Evolutionary conservation across 2,888 invertebrate species (phyloP).

Genomic region (Sphinx pinastri): DNA sequence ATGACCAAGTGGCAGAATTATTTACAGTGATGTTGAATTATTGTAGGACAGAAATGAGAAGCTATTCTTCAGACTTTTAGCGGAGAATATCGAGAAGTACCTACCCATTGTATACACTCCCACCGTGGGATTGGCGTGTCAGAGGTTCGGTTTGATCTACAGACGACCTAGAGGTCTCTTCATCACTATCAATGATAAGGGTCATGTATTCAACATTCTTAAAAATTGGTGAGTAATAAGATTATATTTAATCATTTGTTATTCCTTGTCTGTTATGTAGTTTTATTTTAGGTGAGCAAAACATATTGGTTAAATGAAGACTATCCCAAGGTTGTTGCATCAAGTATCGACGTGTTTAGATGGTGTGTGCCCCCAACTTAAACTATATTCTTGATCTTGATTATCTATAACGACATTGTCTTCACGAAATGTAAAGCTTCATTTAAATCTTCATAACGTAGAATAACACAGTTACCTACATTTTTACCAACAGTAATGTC

Average conservation of each 20-base stretch:
- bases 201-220: constrained; percentile 95
- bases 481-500: constrained; percentile 1
- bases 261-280: too few species aligned
- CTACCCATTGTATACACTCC: constrained; percentile 99
- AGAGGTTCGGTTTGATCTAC: constrained; percentile 97
- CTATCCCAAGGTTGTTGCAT: too few species aligned
- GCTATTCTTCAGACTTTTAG: constrained; percentile 95
- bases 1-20: constrained; percentile 31
- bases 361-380: neutral
- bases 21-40: constrained; percentile 54
- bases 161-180: constrained; percentile 97
- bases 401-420: neutral
- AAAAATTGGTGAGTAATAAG: constrained; percentile 91
- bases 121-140: constrained; percentile 98
- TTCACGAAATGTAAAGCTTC: neutral
- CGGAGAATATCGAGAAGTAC: constrained; percentile 96
- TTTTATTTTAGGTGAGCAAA: too few species aligned
- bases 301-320: too few species aligned
- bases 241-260: neutral
- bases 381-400: neutral
- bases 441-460: neutral
- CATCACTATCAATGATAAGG: constrained; percentile 97
- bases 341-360: too few species aligned
- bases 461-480: neutral
- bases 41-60: constrained; percentile 97